Evolutionary conservation across 2,888 invertebrate species (phyloP).

Genomic region (Lissocephala sabroskyi): DNA sequence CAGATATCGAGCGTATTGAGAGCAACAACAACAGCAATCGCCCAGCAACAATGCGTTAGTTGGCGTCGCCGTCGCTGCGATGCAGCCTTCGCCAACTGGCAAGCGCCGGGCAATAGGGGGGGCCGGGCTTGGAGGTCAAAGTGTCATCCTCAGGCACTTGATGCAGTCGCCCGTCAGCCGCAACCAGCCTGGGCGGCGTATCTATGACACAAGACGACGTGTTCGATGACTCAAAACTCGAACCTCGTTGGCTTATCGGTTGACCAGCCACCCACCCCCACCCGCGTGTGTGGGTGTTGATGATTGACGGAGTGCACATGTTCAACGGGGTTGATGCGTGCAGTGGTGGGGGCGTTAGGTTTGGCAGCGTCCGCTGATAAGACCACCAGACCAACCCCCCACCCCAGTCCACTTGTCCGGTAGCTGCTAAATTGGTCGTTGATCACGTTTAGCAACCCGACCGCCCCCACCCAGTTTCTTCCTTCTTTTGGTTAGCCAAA

Average conservation of each 20-base stretch:
- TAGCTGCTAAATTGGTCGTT: conserved; percentile 42
- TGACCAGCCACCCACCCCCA: no score
- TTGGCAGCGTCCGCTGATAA: no score
- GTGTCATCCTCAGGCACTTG: neutral
- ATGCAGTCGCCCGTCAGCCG: conserved; percentile 10
- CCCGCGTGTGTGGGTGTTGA: no score
- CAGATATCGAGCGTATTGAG: conserved; percentile 49
- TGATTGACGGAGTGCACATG: no score
- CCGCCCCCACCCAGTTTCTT: no score
- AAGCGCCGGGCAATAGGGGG: conserved; percentile 9
- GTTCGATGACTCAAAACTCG: conserved; percentile 38
- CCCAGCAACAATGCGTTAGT: conserved; percentile 30
- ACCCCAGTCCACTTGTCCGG: neutral
- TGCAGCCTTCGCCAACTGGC: no score
- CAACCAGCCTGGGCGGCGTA: conserved; percentile 9
- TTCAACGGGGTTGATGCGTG: no score
- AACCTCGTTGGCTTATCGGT: conserved; percentile 1
- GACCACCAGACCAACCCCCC: no score
- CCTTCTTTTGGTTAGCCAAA: no score
- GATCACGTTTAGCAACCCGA: conserved; percentile 64
- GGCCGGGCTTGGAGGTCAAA: conserved; percentile 16
- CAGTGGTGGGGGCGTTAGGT: no score
- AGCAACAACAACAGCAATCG: conserved; percentile 16
- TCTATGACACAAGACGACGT: conserved; percentile 29
- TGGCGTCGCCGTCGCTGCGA: conserved; percentile 9